Evolutionary conservation across 1,140 invertebrate genomes (phyloP), one percentile per base, ranked within the genome.

Genomic region (Philotrypesis tridentata): DNA sequence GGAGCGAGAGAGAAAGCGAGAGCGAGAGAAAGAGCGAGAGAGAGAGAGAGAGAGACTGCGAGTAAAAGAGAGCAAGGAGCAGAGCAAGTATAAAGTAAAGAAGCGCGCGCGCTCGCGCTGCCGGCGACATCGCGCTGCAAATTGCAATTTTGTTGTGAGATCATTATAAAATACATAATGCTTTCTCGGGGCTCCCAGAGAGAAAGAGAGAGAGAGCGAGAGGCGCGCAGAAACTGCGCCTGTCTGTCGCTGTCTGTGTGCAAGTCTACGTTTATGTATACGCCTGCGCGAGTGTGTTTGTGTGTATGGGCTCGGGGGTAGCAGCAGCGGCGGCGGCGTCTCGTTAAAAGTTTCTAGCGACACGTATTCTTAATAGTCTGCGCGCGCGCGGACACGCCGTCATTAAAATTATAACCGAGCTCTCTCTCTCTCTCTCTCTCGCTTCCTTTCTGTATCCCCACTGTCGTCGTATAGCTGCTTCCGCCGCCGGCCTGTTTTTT

Each of bases 261-360:
- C n/a, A n/a, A n/a, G n/a, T n/a, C n/a, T n/a, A n/a, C n/a, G n/a
- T n/a, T n/a, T n/a, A n/a, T n/a, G n/a, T n/a, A n/a, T n/a, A n/a
- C n/a, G n/a, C n/a, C n/a, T n/a, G n/a, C n/a, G n/a, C n/a, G n/a
- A n/a, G n/a, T n/a, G n/a, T n/a, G n/a, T n/a, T n/a, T n/a, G n/a
- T n/a, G n/a, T 48, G 14, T 48, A 21, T 48, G 4, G 61, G 61
- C 2, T n/a, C n/a, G 61, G 23, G 61, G 61, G 12, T 29, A 21
- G 61, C n/a, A 1, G 63, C 25, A 21, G 79, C 71, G 80, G 65
- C 48, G 78, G 85, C 87, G 37, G 86, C 88, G 87, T 89, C 90
- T 92, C 91, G 90, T 92, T 92, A 92, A 92, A 92, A 92, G 90
- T 92, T 92, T 91, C 90, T 91, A 92, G 90, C 90, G 88, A 92